Evolutionary conservation across 2,797 vertebrate genomes (phyloP), one percentile per base, ranked within the genome.

Genomic region (Philypnodon macrostomus): DNA sequence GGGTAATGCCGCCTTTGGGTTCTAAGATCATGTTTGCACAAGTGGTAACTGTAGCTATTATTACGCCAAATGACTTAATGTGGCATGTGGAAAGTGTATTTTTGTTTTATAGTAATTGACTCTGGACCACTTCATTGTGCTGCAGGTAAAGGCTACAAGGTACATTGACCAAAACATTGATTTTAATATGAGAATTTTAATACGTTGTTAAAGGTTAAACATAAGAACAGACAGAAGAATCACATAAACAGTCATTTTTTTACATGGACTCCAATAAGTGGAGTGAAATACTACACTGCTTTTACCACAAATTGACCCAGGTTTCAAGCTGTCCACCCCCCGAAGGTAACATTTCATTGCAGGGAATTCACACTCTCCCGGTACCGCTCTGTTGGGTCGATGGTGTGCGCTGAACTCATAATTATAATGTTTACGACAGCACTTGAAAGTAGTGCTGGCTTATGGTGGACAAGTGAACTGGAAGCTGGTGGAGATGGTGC

Each of bases 341-440:
- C 49, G 45, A 72, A 77, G 68, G 68, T 79, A 81, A 66, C 59
- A 62, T 83, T 78, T 70, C 46, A 70, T 70, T 56, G 69, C 70
- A 73, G 71, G 68, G 75, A 81, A 81, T 73, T 33, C 70, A 53
- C 58, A 23, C 63, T 64, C 69, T 76, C 53, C 69, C 53, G 30
- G 36, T 62, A 57, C 47, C 47, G 54, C 61, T 76, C 66, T 58
- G 57, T 54, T 53, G 60, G 62, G 61, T 71, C 40, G 47, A 78
- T 72, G 58, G 58, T 71, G 63, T 71, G 71, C 53, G 63, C 74
- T 70, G 77, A 79, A 72, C 76, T 76, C 12, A 50, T 83, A 85
- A 87, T 85, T 79, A 81, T 77, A 75, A 78, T 77, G 75, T 84
- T 85, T 84, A 78, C 46, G 58, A 70, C 71, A 38, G 76, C 67